phyloP scores from a whole-genome alignment of 2,888 invertebrate genomes.

The Oasisia sp. region DNA sequence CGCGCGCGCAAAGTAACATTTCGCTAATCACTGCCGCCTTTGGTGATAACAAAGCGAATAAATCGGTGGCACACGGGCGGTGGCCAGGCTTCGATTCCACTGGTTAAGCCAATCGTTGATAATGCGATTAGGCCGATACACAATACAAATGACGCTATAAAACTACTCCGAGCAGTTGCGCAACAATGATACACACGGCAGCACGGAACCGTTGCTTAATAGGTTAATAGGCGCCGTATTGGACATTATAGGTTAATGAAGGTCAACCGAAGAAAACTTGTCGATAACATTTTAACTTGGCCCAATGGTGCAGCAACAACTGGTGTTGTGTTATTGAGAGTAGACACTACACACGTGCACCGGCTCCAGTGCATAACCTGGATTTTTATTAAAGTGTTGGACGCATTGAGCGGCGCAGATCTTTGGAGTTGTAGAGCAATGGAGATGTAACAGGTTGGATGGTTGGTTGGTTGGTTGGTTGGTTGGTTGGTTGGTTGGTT shows the following conservation, averaged over 20 bases:
- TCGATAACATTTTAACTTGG: not conserved
- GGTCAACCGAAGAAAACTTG: not conserved
- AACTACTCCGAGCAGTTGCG: not conserved
- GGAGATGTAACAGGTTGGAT: too few relatives aligned
- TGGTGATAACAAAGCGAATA: not conserved
- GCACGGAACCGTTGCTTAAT: not conserved
- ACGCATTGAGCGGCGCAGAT: too few relatives aligned
- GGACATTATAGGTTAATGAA: not conserved
- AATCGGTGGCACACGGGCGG: not conserved
- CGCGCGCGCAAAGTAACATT: too few relatives aligned
- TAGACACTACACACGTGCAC: too few relatives aligned
- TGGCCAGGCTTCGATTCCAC: not conserved
- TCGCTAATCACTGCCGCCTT: too few relatives aligned
- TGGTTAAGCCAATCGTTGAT: slow-evolving; percentile 1
- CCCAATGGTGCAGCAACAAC: not conserved
- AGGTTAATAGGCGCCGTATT: not conserved
- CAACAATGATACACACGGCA: not conserved
- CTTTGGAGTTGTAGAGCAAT: too few relatives aligned
- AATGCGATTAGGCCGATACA: not conserved
- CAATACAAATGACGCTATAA: not conserved
- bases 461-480: too few relatives aligned
- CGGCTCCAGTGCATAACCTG: too few relatives aligned
- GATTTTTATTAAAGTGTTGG: too few relatives aligned
- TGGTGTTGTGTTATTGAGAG: not conserved
- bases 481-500: too few relatives aligned